Conservation (phyloP, 2,888 invertebrate species). For the Ceratothoa steindachneri region DNA sequence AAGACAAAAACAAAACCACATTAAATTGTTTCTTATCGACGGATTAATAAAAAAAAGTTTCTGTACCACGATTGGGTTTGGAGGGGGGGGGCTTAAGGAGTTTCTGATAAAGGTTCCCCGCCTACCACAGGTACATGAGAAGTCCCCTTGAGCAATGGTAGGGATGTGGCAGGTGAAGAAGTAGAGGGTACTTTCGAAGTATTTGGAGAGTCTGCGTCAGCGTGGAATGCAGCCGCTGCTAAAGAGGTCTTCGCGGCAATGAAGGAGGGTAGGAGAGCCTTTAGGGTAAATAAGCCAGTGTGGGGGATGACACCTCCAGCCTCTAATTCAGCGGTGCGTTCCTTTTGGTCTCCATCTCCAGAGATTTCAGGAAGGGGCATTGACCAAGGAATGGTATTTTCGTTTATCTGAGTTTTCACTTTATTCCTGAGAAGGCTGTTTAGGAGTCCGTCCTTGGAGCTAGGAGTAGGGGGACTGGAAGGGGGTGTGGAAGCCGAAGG, state of each 20-base stretch:
- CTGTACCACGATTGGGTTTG: no score
- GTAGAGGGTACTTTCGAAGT: not conserved
- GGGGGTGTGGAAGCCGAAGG: not conserved
- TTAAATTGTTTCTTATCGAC: no score
- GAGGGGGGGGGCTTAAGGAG: constrained; percentile 2
- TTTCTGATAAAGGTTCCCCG: not conserved
- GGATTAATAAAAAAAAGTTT: no score
- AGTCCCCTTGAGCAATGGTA: not conserved
- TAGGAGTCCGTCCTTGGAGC: not conserved
- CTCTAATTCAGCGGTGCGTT: not conserved
- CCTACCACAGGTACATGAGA: not conserved
- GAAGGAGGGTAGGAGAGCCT: not conserved
- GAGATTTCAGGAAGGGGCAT: not conserved
- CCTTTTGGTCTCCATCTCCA: not conserved
- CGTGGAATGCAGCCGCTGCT: not conserved
- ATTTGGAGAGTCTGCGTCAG: not conserved
- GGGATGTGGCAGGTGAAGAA: not conserved
- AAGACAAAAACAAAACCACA: no score
- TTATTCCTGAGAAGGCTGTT: not conserved
- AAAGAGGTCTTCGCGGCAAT: not conserved
- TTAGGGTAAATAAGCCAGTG: not conserved
- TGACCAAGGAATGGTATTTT: not conserved
- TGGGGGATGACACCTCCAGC: not conserved
- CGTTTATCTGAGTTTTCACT: not conserved
- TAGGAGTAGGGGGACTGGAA: constrained; percentile 1